phyloP scores from a whole-genome alignment of 35 echinoderm and acorn worm species.

The Chiridota heheva region DNA sequence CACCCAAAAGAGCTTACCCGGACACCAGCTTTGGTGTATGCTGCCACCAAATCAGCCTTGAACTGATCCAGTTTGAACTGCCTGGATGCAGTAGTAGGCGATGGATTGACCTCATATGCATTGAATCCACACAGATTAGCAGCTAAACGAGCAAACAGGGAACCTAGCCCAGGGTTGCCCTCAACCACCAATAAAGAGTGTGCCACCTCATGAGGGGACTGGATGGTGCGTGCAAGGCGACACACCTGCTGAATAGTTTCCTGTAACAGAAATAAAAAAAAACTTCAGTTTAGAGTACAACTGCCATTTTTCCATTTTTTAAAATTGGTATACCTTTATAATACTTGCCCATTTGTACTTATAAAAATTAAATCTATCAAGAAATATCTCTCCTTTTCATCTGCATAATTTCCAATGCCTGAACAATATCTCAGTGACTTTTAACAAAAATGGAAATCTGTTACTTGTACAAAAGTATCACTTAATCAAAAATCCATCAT shows the following conservation, averaged over 20 bases:
- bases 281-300: too few relatives aligned
- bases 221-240: slow-evolving; percentile 90
- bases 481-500: too few relatives aligned
- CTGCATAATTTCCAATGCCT: too few relatives aligned
- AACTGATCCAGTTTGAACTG: slow-evolving; percentile 87
- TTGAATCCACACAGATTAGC: slow-evolving; percentile 86
- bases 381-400: too few relatives aligned
- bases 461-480: too few relatives aligned
- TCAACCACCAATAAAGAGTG: slow-evolving; percentile 79
- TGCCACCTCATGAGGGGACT: slow-evolving; percentile 92
- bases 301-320: too few relatives aligned
- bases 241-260: slow-evolving; percentile 90
- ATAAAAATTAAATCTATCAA: neutral
- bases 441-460: too few relatives aligned
- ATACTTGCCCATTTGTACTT: neutral
- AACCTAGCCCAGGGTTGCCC: slow-evolving; percentile 71
- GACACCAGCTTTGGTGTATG: slow-evolving; percentile 90
- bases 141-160: slow-evolving; percentile 63
- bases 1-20: too few relatives aligned
- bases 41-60: slow-evolving; percentile 82
- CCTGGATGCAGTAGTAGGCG: slow-evolving; percentile 58
- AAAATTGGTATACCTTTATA: too few relatives aligned
- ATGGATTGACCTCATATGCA: slow-evolving; percentile 86
- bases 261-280: slow-evolving; percentile 27
- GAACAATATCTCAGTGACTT: too few relatives aligned